These are phyloP conservation scores for Clostera curtula DNA, from an alignment of 2,888 invertebrate species.

Conservation along the genomic window DNA sequence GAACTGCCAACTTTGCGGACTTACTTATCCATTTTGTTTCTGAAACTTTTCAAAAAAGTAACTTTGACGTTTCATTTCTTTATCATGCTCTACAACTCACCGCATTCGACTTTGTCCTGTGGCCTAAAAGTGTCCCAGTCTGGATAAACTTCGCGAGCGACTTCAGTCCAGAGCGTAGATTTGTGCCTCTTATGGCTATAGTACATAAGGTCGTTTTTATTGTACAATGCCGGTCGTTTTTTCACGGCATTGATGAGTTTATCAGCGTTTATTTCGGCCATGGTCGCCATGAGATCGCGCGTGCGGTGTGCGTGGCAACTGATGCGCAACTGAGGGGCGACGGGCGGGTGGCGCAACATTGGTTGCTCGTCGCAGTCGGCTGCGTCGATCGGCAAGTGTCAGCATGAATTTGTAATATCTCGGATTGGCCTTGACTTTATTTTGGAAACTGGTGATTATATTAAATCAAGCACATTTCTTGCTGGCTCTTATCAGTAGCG, in stretches of 20 bases:
- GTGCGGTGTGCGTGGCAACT: conserved; percentile 26
- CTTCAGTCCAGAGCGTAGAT: conserved; percentile 36
- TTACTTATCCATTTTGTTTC: too few relatives aligned
- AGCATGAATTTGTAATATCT: conserved; percentile 5
- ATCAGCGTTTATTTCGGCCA: conserved; percentile 30
- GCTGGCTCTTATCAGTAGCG: too few relatives aligned
- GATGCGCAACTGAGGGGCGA: conserved; percentile 38
- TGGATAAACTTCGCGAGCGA: conserved; percentile 34
- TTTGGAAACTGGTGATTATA: too few relatives aligned
- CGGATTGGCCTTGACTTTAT: conserved; percentile 4
- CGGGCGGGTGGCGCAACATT: conserved; percentile 33
- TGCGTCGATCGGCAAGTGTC: conserved; percentile 21
- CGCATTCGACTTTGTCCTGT: conserved; percentile 34
- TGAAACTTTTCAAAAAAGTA: too few relatives aligned
- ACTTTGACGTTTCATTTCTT: conserved; percentile 5
- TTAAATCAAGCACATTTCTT: too few relatives aligned
- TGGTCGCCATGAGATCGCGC: conserved; percentile 19
- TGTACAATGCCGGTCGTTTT: conserved; percentile 35
- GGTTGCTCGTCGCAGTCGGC: conserved; percentile 9
- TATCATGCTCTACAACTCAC: conserved; percentile 17
- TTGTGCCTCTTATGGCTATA: conserved; percentile 34
- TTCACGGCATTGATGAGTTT: conserved; percentile 37
- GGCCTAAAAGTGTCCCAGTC: conserved; percentile 34
- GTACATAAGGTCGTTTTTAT: conserved; percentile 32
- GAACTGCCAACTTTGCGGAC: too few relatives aligned